Base-by-base conservation (phyloP, 2,797 vertebrate species). In the Hipposideros larvatus region DNA sequence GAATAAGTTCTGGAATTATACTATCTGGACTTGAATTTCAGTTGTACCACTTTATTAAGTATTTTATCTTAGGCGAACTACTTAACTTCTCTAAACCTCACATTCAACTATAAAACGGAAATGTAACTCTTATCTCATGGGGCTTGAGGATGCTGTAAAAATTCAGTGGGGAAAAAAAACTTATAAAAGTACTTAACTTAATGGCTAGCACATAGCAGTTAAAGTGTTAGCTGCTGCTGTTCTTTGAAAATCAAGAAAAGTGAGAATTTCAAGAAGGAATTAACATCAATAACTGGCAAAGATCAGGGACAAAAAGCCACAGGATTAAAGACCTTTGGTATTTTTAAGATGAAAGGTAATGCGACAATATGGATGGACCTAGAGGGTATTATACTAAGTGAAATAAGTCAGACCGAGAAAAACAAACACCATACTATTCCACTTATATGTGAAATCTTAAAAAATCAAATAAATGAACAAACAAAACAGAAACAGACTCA, bases 71-170 rank as follows among this genome's bases (percentile, higher is more conserved):
- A 73, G 34, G 68, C 55, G 86, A 94, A 73, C 31, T 68, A 84
- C 15, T 59, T 78, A 89, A 82, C 8, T 26, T 90, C 41, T 91
- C 41, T 82, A 88, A 92, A 70, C n/a, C 65, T 53, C 41, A 74
- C 57, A 59, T n/a, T 94, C 73, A 94, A 61, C 15, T 90, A 5
- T 79, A 87, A 83, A 90, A 87, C 15, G 22, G 13, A 61, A 68
- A 51, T 22, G 24, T 75, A 65, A 82, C 41, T 63, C 94, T 90
- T 18, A 97, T 98, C 94, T 98, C 53, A 34, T 5, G 31, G 53
- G 37, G 31, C 41, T 73, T 48, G 28, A 95, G 59, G 70, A 18
- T 71, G 10, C 61, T 79, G 11, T 68, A 80, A 78, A 94, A 70
- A 77, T 18, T 79, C 18, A 87, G 9, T 28, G 19, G 43, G 55